These are phyloP conservation scores for Andrena trimmerana DNA, from an alignment of 2,888 invertebrate species.

Conservation along the genomic window DNA sequence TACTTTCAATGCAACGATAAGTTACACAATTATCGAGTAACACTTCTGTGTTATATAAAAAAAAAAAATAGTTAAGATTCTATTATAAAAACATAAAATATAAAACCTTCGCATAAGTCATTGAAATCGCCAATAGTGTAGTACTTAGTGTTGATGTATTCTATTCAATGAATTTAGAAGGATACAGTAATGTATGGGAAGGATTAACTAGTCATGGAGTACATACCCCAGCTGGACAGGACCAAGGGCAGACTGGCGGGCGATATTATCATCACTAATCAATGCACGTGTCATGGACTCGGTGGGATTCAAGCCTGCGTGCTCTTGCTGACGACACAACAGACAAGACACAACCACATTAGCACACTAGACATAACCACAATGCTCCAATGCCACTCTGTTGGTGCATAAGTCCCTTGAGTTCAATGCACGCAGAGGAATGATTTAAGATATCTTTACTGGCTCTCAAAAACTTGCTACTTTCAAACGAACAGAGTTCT, in stretches of 20 bases:
- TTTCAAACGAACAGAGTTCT: neutral
- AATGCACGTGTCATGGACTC: conserved; percentile 98
- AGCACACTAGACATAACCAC: conserved; percentile 83
- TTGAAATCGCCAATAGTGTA: conserved; percentile 26
- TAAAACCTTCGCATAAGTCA: neutral
- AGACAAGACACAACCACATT: conserved; percentile 87
- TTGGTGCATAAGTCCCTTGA: conserved; percentile 70
- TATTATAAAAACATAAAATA: neutral
- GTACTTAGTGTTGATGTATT: conserved; percentile 28
- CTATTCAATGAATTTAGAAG: conserved; percentile 29
- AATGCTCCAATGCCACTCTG: conserved; percentile 80
- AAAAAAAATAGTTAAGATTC: neutral
- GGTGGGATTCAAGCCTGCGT: conserved; percentile 95
- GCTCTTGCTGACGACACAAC: conserved; percentile 93
- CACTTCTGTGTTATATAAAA: neutral
- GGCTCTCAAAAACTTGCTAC: conserved; percentile 15
- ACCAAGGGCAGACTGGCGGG: conserved; percentile 94
- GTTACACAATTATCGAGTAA: neutral
- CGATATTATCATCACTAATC: conserved; percentile 95
- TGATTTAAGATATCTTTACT: conserved; percentile 68
- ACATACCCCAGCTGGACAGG: conserved; percentile 98
- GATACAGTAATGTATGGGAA: conserved; percentile 61
- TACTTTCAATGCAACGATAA: neutral
- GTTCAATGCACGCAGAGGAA: conserved; percentile 60
- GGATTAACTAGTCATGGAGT: conserved; percentile 85